Evolutionary conservation across 2,888 invertebrate species (phyloP), one percentile per base, ranked within the genome.

Genomic region (Taphrorychus bicolor): DNA sequence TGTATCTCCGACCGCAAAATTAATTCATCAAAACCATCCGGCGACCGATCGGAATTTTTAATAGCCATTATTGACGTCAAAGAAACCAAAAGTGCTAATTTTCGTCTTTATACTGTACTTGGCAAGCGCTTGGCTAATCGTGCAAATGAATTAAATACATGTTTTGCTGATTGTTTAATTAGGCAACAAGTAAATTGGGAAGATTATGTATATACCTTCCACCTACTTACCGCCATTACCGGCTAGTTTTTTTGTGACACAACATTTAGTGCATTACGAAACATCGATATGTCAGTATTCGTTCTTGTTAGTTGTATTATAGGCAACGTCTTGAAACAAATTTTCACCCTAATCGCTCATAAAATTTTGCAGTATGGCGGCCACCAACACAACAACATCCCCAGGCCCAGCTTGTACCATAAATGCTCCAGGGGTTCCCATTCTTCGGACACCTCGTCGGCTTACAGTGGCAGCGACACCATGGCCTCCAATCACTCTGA

Each of bases 391-490:
- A 85, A 81, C 71, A 78, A 76, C 71, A 73, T 78, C 66, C 76
- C 76, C 54, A 71, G 80, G 54, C 91, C 92, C 73, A 92, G 92
- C 84, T 87, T 92, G 82, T 92, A 92, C 83, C 91, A 93, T 82
- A 94, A 94, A 84, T 91, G 90, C 76, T 91, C 91, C 81, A 86
- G 91, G 73, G 91, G 90, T 73, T 94, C 95, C 69, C 89, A 92
- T 76, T 94, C 94, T 54, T 95, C 95, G 79, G 97, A 97, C 82
- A 97, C 97, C 19, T 96, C 95, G 81, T 96, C 96, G 73, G 97
- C 97, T 64, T 97, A 97, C 84, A 95, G 95, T 78, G 97, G 97
- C 72, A 95, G 95, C 73, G 97, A 97, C 86, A 95, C 95, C 72
- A 95, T 96, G 95, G 94, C 95, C 76, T 94, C 94, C 66, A 92